phyloP scores from a whole-genome alignment of 2,888 invertebrate species.

The Thereva unica region DNA sequence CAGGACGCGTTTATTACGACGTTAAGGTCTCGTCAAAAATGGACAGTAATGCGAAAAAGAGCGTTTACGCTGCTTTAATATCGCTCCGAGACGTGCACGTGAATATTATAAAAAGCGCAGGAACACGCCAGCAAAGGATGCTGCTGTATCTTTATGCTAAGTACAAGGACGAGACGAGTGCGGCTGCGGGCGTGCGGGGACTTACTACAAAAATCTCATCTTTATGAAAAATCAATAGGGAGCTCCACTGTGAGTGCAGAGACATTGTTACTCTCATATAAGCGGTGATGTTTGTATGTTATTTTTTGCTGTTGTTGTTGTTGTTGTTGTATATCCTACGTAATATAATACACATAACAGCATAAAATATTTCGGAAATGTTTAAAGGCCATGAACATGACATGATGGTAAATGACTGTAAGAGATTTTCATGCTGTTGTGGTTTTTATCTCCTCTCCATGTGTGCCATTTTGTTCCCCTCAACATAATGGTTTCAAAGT shows the following conservation, averaged over 20 bases:
- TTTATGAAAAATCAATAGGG: constrained; percentile 42
- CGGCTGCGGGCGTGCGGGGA: background rate
- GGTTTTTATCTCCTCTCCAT: constrained; percentile 42
- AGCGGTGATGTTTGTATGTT: constrained; percentile 4
- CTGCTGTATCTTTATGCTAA: no score
- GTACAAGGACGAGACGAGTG: background rate
- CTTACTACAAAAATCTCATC: constrained; percentile 40
- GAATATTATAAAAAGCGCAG: background rate
- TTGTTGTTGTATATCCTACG: constrained; percentile 13
- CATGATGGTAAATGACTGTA: constrained; percentile 44
- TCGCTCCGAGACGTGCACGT: background rate
- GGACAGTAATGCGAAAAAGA: constrained; percentile 23
- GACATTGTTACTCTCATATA: constrained; percentile 35
- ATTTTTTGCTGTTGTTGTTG: no score
- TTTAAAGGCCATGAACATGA: constrained; percentile 44
- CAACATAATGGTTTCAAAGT: constrained; percentile 36
- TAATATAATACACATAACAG: constrained; percentile 37
- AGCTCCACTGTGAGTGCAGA: constrained; percentile 13
- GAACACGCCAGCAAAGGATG: background rate
- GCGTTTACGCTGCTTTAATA: constrained; percentile 22
- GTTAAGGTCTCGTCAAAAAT: background rate
- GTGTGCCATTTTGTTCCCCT: constrained; percentile 36
- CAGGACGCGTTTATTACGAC: constrained; percentile 22
- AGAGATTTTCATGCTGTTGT: constrained; percentile 44
- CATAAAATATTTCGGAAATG: constrained; percentile 43